Base-by-base conservation (phyloP, 1,140 invertebrate genomes). In the Ooceraea biroi region DNA sequence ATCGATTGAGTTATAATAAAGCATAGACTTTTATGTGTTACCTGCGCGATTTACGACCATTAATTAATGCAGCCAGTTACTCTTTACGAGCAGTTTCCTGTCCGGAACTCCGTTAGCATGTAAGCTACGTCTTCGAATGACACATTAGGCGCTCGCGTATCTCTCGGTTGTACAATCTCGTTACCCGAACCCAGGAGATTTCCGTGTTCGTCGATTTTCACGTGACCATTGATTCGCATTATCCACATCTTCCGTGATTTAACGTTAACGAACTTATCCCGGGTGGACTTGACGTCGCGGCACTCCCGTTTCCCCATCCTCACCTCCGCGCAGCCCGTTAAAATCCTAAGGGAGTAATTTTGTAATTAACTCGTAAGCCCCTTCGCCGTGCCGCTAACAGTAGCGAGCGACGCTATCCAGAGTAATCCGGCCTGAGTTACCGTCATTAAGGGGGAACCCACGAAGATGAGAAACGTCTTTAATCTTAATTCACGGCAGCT, bases 261-360 rank as follows among this genome's bases (percentile, higher is more conserved):
- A 74, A 68, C 82, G 74, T 84, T 88, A 87, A 88, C 85, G 82
- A 88, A 84, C 86, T 14, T 44, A 52, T 80, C 50, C 44, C 60
- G 80, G 65, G 78, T 58, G 77, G 60, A 25, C 19, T 41, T 11
- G 65, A 30, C 65, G 36, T 72, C 58, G 69, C n/a, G 65, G 36
- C 46, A 19, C 72, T 73, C 44, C 48, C 41, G 27, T 61, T 74
- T 46, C n/a, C 58, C 44, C 66, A 25, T 27, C 68, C n/a, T 48
- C 14, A 48, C 66, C 84, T 58, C 66, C 84, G 58, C 52, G 41
- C 44, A 36, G 50, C 48, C 76, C 46, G 85, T 86, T 74, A 87
- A 88, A 82, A 85, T 88, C 87, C 87, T 88, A 65, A 82, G 86
- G 86, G 86, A 88, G 83, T 88, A 85, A 88, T 88, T 88, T 88